Evolutionary conservation across 2,888 invertebrate species (phyloP), one percentile per base, ranked within the genome.

Genomic region (Ethmia dodecea): DNA sequence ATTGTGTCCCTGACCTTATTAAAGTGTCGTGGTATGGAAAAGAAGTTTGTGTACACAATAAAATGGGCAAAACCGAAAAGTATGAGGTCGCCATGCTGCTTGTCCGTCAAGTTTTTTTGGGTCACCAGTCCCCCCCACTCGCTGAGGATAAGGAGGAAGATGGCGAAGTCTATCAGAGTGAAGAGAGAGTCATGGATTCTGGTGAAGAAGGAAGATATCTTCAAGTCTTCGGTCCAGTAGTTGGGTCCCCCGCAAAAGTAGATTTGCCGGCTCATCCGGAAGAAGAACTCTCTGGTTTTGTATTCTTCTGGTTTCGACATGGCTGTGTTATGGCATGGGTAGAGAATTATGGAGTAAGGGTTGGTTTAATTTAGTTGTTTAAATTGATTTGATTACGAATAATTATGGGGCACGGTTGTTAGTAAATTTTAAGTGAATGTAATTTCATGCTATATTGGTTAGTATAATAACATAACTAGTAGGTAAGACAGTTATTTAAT

Each of bases 101-200:
- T 56, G 10, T 52, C 45, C 1, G 46, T 38, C 33, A 64, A 38
- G 13, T 50, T 43, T 1, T 51, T 44, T 28, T 63, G 61, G 0
- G 58, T 59, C 9, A 44, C 35, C 28, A 36, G 48, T 1, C 55
- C 42, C 3, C 28, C 35, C 15, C 31, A 31, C 28, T 47, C 45
- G 2, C 27, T 31, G 1, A 27, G 8, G 3, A 53, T 28, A n/a
- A 52, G 35, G 1, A 40, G 1, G 5, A 35, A 25, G 1, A 29
- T 0, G 1, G 31, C 8, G 4, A 29, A 14, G n/a, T 35, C 33
- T 1, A 31, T 16, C 1, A 35, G 1, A 10, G 22, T 35, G 5
- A 27, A 24, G 1, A 38, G 16, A 5, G 4, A 13, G 6, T 37
- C 31, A 8, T 44, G 50, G 3, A 47, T 28, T 3, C 8, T 27